These are phyloP conservation scores for Thunnus thynnus DNA, from an alignment of 2,113 vertebrate species.

Conservation along the genomic window DNA sequence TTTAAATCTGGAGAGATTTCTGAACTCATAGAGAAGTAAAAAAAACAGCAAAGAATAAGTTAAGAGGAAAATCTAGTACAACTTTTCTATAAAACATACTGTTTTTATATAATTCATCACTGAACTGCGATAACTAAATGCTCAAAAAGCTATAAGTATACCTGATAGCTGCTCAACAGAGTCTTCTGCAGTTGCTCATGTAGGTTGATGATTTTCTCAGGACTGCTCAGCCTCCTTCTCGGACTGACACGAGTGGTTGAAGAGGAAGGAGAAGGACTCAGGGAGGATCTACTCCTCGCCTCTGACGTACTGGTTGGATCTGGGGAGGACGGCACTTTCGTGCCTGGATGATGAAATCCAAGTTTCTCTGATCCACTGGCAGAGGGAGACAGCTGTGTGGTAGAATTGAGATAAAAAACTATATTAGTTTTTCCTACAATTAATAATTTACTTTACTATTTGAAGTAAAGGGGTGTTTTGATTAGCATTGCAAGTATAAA, in stretches of 20 bases:
- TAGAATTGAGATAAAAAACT: constrained; percentile 10
- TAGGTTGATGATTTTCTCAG: constrained; percentile 77
- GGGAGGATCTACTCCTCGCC: not conserved
- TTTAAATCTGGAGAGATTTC: accelerated
- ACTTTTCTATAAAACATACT: too few species aligned
- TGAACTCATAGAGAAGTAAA: not conserved
- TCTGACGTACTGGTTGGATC: constrained; percentile 8
- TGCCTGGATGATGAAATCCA: not conserved
- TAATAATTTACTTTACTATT: not conserved
- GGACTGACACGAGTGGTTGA: not conserved
- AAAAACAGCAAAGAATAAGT: too few species aligned
- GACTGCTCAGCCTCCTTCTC: constrained; percentile 67
- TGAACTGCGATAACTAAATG: not conserved
- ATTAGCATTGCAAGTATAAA: not conserved
- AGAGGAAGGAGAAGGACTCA: not conserved
- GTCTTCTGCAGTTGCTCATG: constrained; percentile 79
- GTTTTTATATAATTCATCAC: not conserved
- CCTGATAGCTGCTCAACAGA: constrained; percentile 71
- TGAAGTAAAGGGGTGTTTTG: not conserved
- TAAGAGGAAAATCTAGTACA: too few species aligned
- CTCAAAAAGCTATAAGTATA: constrained; percentile 30
- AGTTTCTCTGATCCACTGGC: constrained; percentile 19
- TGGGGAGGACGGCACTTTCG: constrained; percentile 31
- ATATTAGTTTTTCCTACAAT: not conserved
- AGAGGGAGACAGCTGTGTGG: constrained; percentile 57